Percentiles rank a stretch among this genome's conserved stretches.
Evolutionary conservation across 2,888 invertebrate genomes (phyloP).

Genomic region (Venustoraphidia nigricollis): DNA sequence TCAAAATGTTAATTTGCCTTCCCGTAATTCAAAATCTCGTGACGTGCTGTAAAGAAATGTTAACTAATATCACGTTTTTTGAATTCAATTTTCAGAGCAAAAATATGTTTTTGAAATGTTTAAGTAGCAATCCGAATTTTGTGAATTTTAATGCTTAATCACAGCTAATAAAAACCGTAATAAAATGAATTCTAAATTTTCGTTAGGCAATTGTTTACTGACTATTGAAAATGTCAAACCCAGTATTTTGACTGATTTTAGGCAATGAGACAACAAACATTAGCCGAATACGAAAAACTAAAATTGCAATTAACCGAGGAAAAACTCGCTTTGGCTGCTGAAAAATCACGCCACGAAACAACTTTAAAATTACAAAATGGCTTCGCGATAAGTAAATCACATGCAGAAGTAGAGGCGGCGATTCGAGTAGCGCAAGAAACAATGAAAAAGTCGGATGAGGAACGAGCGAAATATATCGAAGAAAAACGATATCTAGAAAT

Average conservation of each 20-base stretch:
- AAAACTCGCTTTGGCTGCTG: constrained; percentile 29
- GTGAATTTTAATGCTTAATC: too few relatives aligned
- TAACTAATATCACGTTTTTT: too few relatives aligned
- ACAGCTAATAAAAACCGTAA: too few relatives aligned
- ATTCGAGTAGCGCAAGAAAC: constrained; percentile 27
- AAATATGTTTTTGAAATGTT: too few relatives aligned
- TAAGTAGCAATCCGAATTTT: too few relatives aligned
- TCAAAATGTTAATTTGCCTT: too few relatives aligned
- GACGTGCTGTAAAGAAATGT: too few relatives aligned
- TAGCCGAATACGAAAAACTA: constrained; percentile 41
- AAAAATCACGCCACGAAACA: constrained; percentile 24
- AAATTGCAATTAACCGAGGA: constrained; percentile 42
- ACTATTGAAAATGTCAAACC: too few relatives aligned
- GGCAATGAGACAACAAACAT: constrained; percentile 35
- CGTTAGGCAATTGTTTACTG: too few relatives aligned
- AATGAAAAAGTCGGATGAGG: constrained; percentile 22
- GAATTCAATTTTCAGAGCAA: too few relatives aligned
- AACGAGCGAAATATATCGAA: constrained; percentile 21
- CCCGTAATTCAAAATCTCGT: too few relatives aligned
- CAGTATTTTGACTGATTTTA: constrained; percentile 20
- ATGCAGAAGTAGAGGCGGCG: constrained; percentile 26
- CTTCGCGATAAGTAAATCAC: constrained; percentile 22
- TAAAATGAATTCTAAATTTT: too few relatives aligned
- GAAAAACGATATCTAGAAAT: constrained; percentile 22
- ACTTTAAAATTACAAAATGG: constrained; percentile 21